These are phyloP conservation scores for Mobula hypostoma DNA, from an alignment of 2,113 vertebrate genomes.

Conservation along the genomic window DNA sequence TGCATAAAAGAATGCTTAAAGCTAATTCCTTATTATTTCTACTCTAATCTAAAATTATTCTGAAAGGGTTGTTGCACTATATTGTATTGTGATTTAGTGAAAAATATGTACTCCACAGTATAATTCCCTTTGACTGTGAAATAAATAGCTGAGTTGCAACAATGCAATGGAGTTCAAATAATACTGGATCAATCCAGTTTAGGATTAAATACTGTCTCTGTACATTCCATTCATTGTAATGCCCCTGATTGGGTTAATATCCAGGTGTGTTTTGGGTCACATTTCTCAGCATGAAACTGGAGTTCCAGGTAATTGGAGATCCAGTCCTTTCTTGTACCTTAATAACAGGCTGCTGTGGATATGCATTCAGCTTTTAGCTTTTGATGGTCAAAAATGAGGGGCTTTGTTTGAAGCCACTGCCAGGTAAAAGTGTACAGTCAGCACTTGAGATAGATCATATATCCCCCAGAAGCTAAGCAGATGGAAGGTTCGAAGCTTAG, in stretches of 20 bases:
- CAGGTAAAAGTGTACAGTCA: neutral
- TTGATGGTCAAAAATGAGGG: constrained; percentile 22
- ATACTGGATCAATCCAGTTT: neutral
- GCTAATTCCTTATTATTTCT: neutral
- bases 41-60: neutral
- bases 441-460: neutral
- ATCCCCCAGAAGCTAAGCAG: neutral
- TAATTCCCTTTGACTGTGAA: neutral
- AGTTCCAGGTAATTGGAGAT: constrained; percentile 18
- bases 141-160: neutral
- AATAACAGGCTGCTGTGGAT: neutral
- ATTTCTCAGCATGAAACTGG: neutral
- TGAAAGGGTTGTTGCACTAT: neutral
- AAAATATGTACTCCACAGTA: no score
- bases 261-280: neutral
- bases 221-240: neutral
- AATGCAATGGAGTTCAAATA: neutral
- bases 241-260: neutral
- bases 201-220: constrained; percentile 8
- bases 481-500: neutral
- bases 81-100: neutral
- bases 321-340: neutral
- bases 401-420: neutral
- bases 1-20: neutral
- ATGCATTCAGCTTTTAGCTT: neutral